Base-by-base conservation (phyloP, 2,113 vertebrate species). In the Oostethus manadensis region DNA sequence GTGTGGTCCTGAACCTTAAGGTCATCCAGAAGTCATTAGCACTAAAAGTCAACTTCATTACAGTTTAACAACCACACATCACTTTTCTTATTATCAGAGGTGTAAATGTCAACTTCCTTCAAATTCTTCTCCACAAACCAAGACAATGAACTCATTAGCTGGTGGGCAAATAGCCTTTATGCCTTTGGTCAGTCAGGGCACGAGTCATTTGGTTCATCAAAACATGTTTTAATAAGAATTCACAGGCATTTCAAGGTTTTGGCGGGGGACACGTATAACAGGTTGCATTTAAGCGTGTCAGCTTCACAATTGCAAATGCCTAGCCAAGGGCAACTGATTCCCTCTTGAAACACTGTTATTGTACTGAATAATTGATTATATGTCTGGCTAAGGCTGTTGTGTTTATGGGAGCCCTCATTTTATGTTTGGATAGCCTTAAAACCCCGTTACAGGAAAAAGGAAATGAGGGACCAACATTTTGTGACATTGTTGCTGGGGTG, bases 371-470 rank as follows among this genome's bases (percentile, higher is more conserved):
- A 71, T 79, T 77, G 47, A 77, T 68, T 53, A 64, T 58, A 66
- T 64, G 57, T 84, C 62, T 77, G 62, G 50, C 21, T 42, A 63
- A 48, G 58, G 45, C 58, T 62, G 74, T 91, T 86, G 87, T 91
- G 81, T 91, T 91, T 89, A 87, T 85, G 79, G 77, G 76, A 79
- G 70, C 79, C 81, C 43, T 21, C 26, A 47, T 70, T 81, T 56
- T 35, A 54, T 88, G 75, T 84, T 88, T 86, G 64, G 65, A 75
- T 86, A 83, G 70, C 75, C 73, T 83, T 76, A 67, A 70, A 75
- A 76, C 60, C 65, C 70, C 50, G 44, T 57, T 59, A 66, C 10
- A 70, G 70, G 76, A 79, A 71, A 71, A 71, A 76, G 83, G 84
- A 89, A 83, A 88, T 86, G 77, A 83, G 73, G 64, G 74, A 84